Evolutionary conservation across 1,140 invertebrate genomes (phyloP).

Genomic region (Drosophila nasuta): DNA sequence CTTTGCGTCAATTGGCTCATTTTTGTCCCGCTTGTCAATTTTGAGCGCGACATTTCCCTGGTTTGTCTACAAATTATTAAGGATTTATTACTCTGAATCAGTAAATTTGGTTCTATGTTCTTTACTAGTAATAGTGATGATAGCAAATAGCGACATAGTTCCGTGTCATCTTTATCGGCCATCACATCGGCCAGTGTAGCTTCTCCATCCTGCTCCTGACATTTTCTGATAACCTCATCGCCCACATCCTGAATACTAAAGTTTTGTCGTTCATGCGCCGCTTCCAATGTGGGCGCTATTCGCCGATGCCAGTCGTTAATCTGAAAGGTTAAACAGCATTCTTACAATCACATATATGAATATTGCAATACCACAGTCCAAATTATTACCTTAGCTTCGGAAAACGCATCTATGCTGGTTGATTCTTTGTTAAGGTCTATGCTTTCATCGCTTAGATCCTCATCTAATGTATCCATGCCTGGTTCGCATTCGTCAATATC

Average conservation of each 20-base stretch:
- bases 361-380: background rate
- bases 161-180: constrained; percentile 58
- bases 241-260: constrained; percentile 73
- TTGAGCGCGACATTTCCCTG: constrained; percentile 33
- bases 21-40: constrained; percentile 30
- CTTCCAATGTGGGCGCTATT: constrained; percentile 65
- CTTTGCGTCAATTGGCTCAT: constrained; percentile 39
- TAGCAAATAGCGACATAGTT: constrained; percentile 72
- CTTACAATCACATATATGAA: background rate
- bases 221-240: constrained; percentile 68
- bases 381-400: constrained; percentile 31
- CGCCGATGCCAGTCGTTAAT: constrained; percentile 72
- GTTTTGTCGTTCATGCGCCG: constrained; percentile 73
- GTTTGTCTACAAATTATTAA: constrained; percentile 41
- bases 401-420: constrained; percentile 36
- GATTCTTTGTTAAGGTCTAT: background rate
- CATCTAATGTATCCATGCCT: constrained; percentile 1
- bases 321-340: constrained; percentile 36
- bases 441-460: background rate
- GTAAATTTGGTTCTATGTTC: background rate
- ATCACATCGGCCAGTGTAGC: constrained; percentile 65
- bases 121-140: constrained; percentile 68
- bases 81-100: background rate
- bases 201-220: constrained; percentile 33
- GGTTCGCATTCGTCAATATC: constrained; percentile 1